These are phyloP conservation scores for Temnothorax curvispinosus DNA, from an alignment of 1,140 invertebrate species.

Conservation along the genomic window DNA sequence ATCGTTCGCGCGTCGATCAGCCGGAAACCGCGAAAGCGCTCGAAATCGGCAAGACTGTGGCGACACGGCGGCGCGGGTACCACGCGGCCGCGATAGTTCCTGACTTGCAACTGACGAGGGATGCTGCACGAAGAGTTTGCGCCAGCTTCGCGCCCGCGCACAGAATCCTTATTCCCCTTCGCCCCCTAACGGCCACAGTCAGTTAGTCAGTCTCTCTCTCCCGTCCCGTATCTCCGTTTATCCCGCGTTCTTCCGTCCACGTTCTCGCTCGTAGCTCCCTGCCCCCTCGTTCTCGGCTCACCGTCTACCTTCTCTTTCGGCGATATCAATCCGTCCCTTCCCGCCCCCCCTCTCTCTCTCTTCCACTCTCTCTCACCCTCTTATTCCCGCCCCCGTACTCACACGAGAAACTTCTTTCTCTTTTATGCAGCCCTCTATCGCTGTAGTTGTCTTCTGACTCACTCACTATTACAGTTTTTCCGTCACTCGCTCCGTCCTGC, in stretches of 20 bases:
- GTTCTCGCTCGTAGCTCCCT: conserved; percentile 30
- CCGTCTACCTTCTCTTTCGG: conserved; percentile 33
- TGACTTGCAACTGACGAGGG: conserved; percentile 83
- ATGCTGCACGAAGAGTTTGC: conserved; percentile 84
- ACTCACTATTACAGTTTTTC: conserved; percentile 58
- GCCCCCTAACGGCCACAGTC: conserved; percentile 69
- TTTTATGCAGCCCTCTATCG: conserved; percentile 46
- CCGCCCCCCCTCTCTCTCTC: conserved; percentile 26
- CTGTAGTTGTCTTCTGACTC: conserved; percentile 54
- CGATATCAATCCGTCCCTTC: conserved; percentile 48
- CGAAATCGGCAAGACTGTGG: conserved; percentile 18
- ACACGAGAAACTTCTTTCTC: conserved; percentile 51
- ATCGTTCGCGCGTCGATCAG: background rate
- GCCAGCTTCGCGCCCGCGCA: conserved; percentile 82
- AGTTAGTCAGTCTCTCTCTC: conserved; percentile 71
- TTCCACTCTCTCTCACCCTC: conserved; percentile 45
- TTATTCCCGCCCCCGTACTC: conserved; percentile 42
- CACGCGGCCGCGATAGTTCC: conserved; percentile 81
- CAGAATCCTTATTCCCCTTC: conserved; percentile 73
- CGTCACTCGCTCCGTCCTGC: conserved; percentile 8
- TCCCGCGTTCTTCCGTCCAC: conserved; percentile 44
- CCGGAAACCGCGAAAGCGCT: conserved; percentile 4
- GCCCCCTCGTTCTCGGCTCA: background rate
- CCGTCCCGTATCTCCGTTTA: conserved; percentile 46
- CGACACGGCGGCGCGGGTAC: conserved; percentile 23